Evolutionary conservation across 2,888 invertebrate genomes (phyloP).

Genomic region (Ormyrus pomaceus): DNA sequence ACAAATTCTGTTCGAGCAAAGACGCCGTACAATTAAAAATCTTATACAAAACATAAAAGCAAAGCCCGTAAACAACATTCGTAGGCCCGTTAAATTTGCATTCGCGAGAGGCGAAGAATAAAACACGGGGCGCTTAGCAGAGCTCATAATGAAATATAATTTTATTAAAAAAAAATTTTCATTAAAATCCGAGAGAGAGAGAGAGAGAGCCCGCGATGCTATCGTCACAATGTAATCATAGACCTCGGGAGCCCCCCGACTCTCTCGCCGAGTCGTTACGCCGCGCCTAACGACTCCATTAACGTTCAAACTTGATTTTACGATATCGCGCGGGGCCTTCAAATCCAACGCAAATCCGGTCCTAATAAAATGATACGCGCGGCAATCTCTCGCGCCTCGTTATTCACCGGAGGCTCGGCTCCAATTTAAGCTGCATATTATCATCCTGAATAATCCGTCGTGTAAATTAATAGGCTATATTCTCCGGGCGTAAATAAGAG

Average conservation of each 20-base stretch:
- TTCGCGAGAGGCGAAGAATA: background rate
- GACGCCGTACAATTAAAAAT: no score
- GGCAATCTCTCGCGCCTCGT: conserved; percentile 53
- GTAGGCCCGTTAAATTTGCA: background rate
- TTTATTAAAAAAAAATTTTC: conserved; percentile 16
- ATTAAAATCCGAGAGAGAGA: conserved; percentile 8
- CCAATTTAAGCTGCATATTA: conserved; percentile 49
- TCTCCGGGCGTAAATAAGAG: conserved; percentile 16
- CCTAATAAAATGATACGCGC: conserved; percentile 40
- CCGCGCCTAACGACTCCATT: conserved; percentile 56
- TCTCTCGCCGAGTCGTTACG: conserved; percentile 39
- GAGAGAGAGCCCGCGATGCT: conserved; percentile 10
- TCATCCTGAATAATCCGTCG: conserved; percentile 52
- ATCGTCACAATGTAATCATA: conserved; percentile 51
- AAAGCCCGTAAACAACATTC: no score
- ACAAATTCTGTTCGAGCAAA: no score
- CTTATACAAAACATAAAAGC: no score
- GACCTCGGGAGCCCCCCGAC: conserved; percentile 33
- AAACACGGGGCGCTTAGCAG: background rate
- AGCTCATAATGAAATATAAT: conserved; percentile 16
- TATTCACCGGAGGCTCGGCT: conserved; percentile 30
- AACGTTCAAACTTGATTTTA: conserved; percentile 52
- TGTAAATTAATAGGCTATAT: conserved; percentile 56
- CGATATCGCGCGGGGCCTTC: conserved; percentile 37
- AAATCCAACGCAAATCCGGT: conserved; percentile 47